Conservation (phyloP, 2,888 invertebrate genomes). For the Eilema caniola region DNA sequence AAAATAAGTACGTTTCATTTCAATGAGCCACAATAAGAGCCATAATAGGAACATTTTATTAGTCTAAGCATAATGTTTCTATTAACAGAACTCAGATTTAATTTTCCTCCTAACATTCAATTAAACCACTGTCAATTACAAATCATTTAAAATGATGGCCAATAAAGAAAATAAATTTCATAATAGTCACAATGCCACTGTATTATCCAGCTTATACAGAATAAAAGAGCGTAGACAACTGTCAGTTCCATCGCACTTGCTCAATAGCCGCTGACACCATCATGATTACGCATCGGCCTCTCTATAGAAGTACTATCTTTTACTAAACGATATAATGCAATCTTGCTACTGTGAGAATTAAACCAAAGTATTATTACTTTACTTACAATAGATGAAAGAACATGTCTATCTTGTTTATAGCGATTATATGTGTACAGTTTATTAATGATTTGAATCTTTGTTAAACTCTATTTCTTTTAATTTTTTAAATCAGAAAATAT, state of each 20-base stretch:
- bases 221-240: neutral
- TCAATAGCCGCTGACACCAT: slow-evolving; percentile 6
- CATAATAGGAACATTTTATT: too few relatives aligned
- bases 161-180: neutral
- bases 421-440: too few relatives aligned
- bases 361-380: neutral
- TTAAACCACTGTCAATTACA: neutral
- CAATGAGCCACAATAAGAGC: too few relatives aligned
- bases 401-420: too few relatives aligned
- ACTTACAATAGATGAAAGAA: neutral
- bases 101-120: neutral
- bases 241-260: neutral
- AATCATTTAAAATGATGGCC: neutral
- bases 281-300: neutral
- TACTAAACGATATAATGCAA: neutral
- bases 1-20: too few relatives aligned
- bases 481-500: too few relatives aligned
- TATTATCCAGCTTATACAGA: neutral
- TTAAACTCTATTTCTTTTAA: too few relatives aligned
- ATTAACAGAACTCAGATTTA: too few relatives aligned
- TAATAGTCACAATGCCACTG: neutral
- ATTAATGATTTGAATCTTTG: too few relatives aligned
- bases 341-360: neutral
- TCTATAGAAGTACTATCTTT: neutral
- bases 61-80: too few relatives aligned